Evolutionary conservation across 2,888 invertebrate genomes (phyloP), one percentile per base, ranked within the genome.

Genomic region (Drosophila infuscata): DNA sequence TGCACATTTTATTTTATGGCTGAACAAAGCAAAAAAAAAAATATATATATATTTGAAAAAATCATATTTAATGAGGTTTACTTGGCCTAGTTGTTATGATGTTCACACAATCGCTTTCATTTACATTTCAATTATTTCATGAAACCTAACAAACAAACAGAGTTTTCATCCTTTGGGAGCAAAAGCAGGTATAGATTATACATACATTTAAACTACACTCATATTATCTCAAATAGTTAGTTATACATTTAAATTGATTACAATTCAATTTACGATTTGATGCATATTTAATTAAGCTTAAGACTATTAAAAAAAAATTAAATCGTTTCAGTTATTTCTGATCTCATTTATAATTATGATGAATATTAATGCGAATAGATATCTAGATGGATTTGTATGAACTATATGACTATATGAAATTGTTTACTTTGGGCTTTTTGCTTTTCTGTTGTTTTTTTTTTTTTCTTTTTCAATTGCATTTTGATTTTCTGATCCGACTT

Each of bases 81-180:
- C 30, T 58, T 49, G 46, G 33, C 46, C 7, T 35, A 29, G 8
- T 35, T 36, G 11, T 11, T 43, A 8, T 20, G 15, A 11, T 15
- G n/a, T 63, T 56, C 33, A 48, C 35, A 29, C 25, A 52, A 9
- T 33, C 30, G 77, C 70, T 69, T 80, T 53, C 29, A 74, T 64
- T 82, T 81, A 12, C 29, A 75, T 79, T 80, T 80, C 80, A 80
- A 71, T 80, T 80, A 82, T 80, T 82, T 80, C 80, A 80, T 82
- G 80, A 80, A 80, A 80, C 63, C 20, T 25, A 36, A 68, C 25
- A 79, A 79, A 79, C 46, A 79, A 75, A n/a, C n/a, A 68, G 63
- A 41, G 12, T 8, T 66, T 29, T 33, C 29, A 54, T 29, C 29
- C 29, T 36, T 48, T 29, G 17, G 61, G 79, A 79, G 70, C 80